Evolutionary conservation across 2,888 invertebrate genomes (phyloP).

Genomic region (Nudaria mundana): DNA sequence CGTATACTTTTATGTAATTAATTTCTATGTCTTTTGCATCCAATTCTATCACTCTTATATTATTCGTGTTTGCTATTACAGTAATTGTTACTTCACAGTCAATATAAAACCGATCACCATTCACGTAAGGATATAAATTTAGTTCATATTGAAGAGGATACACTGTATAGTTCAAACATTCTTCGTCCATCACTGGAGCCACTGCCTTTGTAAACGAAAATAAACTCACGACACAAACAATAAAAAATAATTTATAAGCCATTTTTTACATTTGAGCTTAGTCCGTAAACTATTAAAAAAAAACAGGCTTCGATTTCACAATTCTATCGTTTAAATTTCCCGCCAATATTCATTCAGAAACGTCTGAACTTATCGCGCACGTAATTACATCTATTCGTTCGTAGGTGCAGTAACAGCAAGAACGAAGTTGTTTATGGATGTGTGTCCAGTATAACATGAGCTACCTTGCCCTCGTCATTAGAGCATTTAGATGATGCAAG

Average conservation of each 20-base stretch:
- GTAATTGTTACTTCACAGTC: conserved; percentile 64
- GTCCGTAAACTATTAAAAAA: background rate
- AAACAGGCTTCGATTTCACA: conserved; percentile 6
- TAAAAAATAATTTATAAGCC: conserved; percentile 34
- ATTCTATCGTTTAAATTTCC: conserved; percentile 23
- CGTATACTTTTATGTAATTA: conserved; percentile 49
- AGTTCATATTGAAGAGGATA: conserved; percentile 73
- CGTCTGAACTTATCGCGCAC: conserved; percentile 55
- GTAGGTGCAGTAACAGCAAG: conserved; percentile 27
- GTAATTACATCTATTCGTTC: conserved; percentile 42
- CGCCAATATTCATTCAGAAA: conserved; percentile 28
- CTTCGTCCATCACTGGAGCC: conserved; percentile 54
- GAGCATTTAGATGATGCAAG: background rate
- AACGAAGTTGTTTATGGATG: conserved; percentile 47
- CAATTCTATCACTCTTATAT: conserved; percentile 56
- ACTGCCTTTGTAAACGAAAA: conserved; percentile 41
- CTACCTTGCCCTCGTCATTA: conserved; percentile 29
- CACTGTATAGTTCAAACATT: conserved; percentile 71
- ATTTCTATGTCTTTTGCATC: conserved; percentile 60
- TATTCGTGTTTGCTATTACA: conserved; percentile 61
- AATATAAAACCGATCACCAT: conserved; percentile 49
- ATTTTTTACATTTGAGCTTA: background rate
- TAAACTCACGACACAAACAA: conserved; percentile 37
- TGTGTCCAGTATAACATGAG: conserved; percentile 34
- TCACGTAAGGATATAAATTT: conserved; percentile 55